These are phyloP conservation scores for Parascotia fuliginaria DNA, from an alignment of 2,888 invertebrate species.

Conservation along the genomic window DNA sequence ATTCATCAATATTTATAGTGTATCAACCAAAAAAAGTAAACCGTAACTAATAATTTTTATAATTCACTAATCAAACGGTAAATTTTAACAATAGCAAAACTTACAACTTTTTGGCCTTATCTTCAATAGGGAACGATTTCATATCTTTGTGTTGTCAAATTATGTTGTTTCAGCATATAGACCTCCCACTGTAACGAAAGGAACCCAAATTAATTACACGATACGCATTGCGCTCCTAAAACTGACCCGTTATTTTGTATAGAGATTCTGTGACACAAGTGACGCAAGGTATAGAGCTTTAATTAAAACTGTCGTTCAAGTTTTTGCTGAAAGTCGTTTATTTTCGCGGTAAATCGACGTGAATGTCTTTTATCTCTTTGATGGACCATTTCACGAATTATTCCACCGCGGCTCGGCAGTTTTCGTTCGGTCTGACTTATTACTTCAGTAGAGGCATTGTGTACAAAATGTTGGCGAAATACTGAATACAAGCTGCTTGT, in stretches of 20 bases:
- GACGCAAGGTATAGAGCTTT: neutral
- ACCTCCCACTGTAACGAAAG: neutral
- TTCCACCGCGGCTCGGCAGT: slow-evolving; percentile 24
- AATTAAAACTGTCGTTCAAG: neutral
- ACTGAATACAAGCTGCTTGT: slow-evolving; percentile 20
- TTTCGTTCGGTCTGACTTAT: slow-evolving; percentile 37
- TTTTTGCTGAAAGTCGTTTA: slow-evolving; percentile 7
- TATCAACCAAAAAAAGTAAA: no score
- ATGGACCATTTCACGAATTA: slow-evolving; percentile 37
- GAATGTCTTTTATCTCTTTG: slow-evolving; percentile 29
- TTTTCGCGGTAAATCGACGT: slow-evolving; percentile 22
- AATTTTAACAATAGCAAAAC: slow-evolving; percentile 1
- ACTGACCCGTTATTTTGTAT: no score
- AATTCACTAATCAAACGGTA: neutral
- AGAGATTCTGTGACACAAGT: neutral
- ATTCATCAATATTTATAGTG: no score
- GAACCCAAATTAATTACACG: neutral
- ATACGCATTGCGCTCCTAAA: slow-evolving; percentile 1
- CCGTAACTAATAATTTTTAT: slow-evolving; percentile 1
- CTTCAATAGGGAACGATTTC: slow-evolving; percentile 10
- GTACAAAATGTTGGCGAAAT: slow-evolving; percentile 4
- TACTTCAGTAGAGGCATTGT: slow-evolving; percentile 10
- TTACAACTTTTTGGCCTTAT: slow-evolving; percentile 3
- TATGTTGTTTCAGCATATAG: slow-evolving; percentile 1
- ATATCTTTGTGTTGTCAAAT: slow-evolving; percentile 17